Evolutionary conservation across 2,113 vertebrate species (phyloP), one percentile per base, ranked within the genome.

Genomic region (Phylloscopus whistleri): DNA sequence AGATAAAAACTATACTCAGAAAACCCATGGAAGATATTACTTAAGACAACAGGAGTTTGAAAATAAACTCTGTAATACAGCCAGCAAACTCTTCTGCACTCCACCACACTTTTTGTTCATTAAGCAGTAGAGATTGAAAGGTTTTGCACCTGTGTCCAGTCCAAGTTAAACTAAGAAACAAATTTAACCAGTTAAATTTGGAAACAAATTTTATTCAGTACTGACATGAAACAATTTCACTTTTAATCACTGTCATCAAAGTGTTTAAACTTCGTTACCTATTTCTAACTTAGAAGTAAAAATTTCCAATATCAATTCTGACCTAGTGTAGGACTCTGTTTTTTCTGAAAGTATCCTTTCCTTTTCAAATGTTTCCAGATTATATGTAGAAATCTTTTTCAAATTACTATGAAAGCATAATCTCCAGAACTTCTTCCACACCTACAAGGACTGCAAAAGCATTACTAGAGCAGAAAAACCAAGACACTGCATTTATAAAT

Each of bases 261-360:
- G 6, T 2, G 4, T 53, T 90, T 76, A 44, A 59, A 69, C 53
- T 35, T 56, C 0, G 0, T 77, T 63, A 76, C 5, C 28, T 39
- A 35, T 46, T 31, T 73, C 46, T 58, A 79, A 51, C 16, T 24
- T 10, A 0, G 9, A 80, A 69, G 8, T 13, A 69, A 80, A 80
- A 58, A 66, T 11, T 67, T 62, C n/a, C 31, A 73, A 4, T 15
- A 53, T 6, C 9, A 41, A 39, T 74, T 62, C 7, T 67, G 43
- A 46, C 35, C 13, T 19, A 44, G 10, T 6, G 13, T 13, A 68
- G n/a, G 35, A 37, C 8, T 68, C 17, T 0, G 26, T 5, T 2
- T 46, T 69, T 75, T 72, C 39, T 4, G 1, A 3, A 63, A 70
- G 13, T 28, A 53, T 27, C 59, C 13, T 20, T 90, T 78, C 53